Base-by-base conservation (phyloP, 2,797 vertebrate genomes). In the Tiaroga cobitis region DNA sequence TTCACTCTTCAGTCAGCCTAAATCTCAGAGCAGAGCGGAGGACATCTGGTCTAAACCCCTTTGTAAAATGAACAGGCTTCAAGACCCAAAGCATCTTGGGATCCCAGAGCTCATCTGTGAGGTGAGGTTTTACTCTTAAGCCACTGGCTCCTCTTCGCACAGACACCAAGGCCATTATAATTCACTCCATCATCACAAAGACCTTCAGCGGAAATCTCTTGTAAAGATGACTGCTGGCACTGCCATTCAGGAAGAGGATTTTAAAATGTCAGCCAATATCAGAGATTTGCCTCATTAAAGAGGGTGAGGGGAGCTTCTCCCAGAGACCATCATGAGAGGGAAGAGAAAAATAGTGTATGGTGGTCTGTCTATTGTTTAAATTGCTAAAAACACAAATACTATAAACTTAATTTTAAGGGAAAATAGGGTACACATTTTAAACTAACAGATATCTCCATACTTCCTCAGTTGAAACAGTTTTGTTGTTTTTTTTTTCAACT, bases 251-350 rank as follows among this genome's bases (percentile, higher is more conserved):
- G 87, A 91, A 88, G 93, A 93, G 92, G 91, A 93, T 95, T 94
- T 94, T 90, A 92, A 95, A 96, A 96, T 95, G 95, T 95, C 95
- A 95, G 91, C 91, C 92, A 86, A 81, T 91, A 90, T 91, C 91
- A 84, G 89, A 94, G 93, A 94, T 94, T 94, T 93, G 92, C 92
- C 94, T 95, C 94, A 94, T 94, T 95, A 95, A 93, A 95, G 91
- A 92, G 65, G 51, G 81, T 41, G 39, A 80, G 83, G 69, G 51
- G 79, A 86, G 78, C 32, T 56, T 84, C 92, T 94, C 91, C 90
- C 91, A 91, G 93, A 91, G 91, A 87, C n/a, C 75, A 92, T 89
- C 89, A 78, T 75, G 85, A 88, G 89, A 90, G 90, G 51, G 59
- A 89, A 87, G 83, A 89, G 90, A 90, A 89, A 83, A 37, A n/a